These are phyloP conservation scores for Spilarctia lutea DNA, from an alignment of 2,888 invertebrate species.

Conservation along the genomic window DNA sequence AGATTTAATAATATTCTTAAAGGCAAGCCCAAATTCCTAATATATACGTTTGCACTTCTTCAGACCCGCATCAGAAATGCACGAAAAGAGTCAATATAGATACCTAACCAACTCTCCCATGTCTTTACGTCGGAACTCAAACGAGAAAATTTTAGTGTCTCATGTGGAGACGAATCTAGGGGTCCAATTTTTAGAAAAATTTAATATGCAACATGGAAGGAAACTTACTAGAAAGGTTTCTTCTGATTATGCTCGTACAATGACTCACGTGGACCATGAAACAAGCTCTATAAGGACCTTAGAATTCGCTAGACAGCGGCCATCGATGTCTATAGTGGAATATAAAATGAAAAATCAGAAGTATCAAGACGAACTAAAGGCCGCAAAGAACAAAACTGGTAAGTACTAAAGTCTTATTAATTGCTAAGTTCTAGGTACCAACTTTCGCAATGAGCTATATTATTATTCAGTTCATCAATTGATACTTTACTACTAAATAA, in stretches of 20 bases:
- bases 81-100: neutral
- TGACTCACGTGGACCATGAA: neutral
- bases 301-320: slow-evolving; percentile 14
- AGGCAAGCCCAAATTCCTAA: too few species aligned
- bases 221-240: slow-evolving; percentile 18
- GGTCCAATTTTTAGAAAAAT: neutral
- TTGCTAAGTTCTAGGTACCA: neutral
- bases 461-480: too few species aligned
- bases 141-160: neutral
- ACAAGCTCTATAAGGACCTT: slow-evolving; percentile 9
- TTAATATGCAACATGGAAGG: slow-evolving; percentile 15
- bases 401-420: neutral
- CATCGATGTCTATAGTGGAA: slow-evolving; percentile 10
- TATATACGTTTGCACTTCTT: neutral
- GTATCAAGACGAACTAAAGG: slow-evolving; percentile 5
- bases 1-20: too few species aligned
- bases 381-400: neutral
- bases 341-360: slow-evolving; percentile 14
- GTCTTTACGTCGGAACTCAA: neutral
- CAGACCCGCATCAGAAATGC: slow-evolving; percentile 1
- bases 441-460: too few species aligned
- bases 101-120: slow-evolving; percentile 2
- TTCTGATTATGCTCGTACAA: slow-evolving; percentile 18
- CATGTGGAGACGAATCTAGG: neutral
- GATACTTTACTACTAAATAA: too few species aligned